These are phyloP conservation scores for Champsocephalus gunnari DNA, from an alignment of 2,797 vertebrate species.

Conservation along the genomic window DNA sequence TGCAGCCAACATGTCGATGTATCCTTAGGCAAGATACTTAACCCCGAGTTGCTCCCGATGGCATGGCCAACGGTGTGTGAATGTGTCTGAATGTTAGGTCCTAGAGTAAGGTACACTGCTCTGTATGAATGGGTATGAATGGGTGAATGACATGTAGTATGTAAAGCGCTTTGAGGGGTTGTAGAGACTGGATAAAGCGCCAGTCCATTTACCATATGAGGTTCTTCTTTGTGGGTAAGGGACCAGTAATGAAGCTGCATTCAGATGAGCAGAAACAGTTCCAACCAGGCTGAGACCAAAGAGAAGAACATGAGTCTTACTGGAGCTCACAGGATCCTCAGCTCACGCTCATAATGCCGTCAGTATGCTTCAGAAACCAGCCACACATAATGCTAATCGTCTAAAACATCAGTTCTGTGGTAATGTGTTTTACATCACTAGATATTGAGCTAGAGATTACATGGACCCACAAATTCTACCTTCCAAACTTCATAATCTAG, in stretches of 20 bases:
- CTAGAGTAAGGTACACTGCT: no score
- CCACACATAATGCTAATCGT: not conserved
- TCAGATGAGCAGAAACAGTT: not conserved
- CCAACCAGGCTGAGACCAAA: not conserved
- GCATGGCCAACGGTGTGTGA: no score
- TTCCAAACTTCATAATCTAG: not conserved
- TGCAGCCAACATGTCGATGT: no score
- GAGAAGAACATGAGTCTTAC: not conserved
- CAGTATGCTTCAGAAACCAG: not conserved
- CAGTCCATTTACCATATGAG: no score
- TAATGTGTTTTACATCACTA: not conserved
- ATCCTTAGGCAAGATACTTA: no score
- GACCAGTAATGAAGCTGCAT: not conserved
- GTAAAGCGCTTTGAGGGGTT: no score
- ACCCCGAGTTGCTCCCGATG: no score
- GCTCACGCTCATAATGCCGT: not conserved
- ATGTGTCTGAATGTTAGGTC: no score
- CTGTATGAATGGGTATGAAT: no score
- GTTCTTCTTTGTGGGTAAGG: not conserved
- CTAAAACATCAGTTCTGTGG: not conserved
- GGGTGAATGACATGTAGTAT: no score
- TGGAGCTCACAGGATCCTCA: not conserved
- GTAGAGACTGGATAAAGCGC: no score
- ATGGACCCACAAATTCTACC: not conserved
- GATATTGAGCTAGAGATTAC: not conserved